Base-by-base conservation (phyloP, 2,797 vertebrate species). In the Tangara arthus region DNA sequence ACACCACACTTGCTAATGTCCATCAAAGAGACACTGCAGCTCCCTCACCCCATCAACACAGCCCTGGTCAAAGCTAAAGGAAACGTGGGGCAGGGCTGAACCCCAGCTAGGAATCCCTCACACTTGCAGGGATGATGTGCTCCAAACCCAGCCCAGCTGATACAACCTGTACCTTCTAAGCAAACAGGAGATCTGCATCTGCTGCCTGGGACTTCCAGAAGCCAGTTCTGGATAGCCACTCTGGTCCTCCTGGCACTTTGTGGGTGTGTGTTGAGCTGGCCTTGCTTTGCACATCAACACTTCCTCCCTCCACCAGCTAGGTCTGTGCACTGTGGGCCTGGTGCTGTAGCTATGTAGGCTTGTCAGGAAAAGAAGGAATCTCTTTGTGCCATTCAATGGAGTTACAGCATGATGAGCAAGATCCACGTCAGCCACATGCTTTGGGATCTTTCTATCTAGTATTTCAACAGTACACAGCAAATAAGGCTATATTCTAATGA, bases 391-490 rank as follows among this genome's bases (percentile, higher is more conserved):
- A 82, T 73, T 53, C 68, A 75, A 11, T 12, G 53, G 39, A 55
- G 20, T n/a, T 49, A 65, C 5, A 87, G 42, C 26, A 11, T 20
- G 79, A 57, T 28, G 56, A 68, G 50, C 8, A 21, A 77, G 72
- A 73, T 8, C 27, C 27, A 63, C 61, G 69, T 46, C 76, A 92
- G 71, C 42, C 46, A 53, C 34, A 16, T 21, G 65, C 55, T 89
- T 52, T 75, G 57, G 35, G 59, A 86, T 83, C 55, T 68, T 91
- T 71, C 46, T 80, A 76, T 49, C 15, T 55, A 72, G 15, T 63
- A 78, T 59, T 85, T 66, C 47, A 93, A 75, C 15, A 82, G 37
- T 18, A 55, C 23, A 30, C 26, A 80, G 68, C n/a, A 87, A 92
- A 68, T 8, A n/a, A 82, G 47, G 35, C 12, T 65, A 24, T 63